These are phyloP conservation scores for Cryptoprocta ferox DNA, from an alignment of 2,797 vertebrate genomes.

Conservation along the genomic window DNA sequence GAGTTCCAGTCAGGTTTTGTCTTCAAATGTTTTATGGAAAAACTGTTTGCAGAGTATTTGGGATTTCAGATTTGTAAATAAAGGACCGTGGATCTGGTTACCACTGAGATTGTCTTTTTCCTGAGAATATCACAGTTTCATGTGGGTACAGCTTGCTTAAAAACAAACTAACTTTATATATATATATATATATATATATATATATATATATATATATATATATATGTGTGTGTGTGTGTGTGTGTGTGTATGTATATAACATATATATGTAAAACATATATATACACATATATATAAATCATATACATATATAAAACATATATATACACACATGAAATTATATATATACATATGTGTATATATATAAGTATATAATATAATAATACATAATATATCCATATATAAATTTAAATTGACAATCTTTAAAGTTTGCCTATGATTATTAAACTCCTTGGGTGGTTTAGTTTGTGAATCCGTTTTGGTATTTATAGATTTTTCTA, in stretches of 20 bases:
- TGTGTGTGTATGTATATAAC: not conserved
- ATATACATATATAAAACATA: too few species aligned
- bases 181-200: not conserved
- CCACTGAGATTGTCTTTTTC: not conserved
- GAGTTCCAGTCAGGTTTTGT: constrained; percentile 18
- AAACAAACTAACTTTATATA: not conserved
- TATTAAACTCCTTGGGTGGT: constrained; percentile 10
- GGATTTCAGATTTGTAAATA: constrained; percentile 19
- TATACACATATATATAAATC: too few species aligned
- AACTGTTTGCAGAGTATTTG: not conserved
- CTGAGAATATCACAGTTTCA: not conserved
- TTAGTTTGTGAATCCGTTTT: not conserved
- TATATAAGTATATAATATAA: not conserved
- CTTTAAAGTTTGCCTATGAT: not conserved
- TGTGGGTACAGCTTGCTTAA: not conserved
- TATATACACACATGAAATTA: too few species aligned
- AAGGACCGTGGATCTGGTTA: not conserved
- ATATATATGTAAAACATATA: too few species aligned
- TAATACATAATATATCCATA: too few species aligned
- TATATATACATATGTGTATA: too few species aligned
- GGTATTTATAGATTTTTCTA: constrained; percentile 1
- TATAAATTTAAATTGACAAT: not conserved
- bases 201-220: not conserved
- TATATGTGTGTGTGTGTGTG: too few species aligned
- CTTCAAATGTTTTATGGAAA: constrained; percentile 16